These are phyloP conservation scores for Lasaia peninsularis DNA, from an alignment of 1,140 invertebrate species.

Conservation along the genomic window DNA sequence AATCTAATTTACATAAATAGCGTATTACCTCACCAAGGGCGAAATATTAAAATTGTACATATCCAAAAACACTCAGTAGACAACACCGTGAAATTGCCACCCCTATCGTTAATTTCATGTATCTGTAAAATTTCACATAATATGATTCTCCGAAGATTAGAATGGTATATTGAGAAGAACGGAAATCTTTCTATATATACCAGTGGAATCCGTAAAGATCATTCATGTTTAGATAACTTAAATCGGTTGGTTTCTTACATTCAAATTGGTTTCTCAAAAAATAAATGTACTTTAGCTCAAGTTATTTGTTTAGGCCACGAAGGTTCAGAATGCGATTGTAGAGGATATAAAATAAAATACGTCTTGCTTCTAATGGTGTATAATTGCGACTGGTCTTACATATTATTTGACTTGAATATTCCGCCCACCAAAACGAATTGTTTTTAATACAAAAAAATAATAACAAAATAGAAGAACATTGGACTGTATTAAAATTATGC, in stretches of 20 bases:
- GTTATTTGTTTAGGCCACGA: no score
- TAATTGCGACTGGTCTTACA: no score
- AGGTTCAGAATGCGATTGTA: no score
- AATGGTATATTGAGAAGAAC: conserved; percentile 1
- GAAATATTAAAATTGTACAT: no score
- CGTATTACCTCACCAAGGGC: neutral
- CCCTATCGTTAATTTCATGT: conserved; percentile 4
- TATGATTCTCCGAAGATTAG: conserved; percentile 5
- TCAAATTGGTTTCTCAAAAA: no score
- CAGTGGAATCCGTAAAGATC: no score
- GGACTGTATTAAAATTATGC: neutral
- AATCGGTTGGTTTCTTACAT: no score
- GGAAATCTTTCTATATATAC: neutral
- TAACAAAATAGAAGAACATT: neutral
- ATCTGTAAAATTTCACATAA: conserved; percentile 6
- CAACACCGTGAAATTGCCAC: neutral
- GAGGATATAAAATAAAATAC: no score
- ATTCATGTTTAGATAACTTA: no score
- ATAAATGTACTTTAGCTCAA: no score
- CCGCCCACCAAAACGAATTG: conserved; percentile 12
- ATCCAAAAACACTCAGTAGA: neutral
- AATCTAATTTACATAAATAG: neutral
- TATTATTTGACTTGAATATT: neutral
- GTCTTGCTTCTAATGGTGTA: no score
- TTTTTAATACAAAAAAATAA: neutral